Conservation (phyloP, 2,797 vertebrate species). For the Chanos chanos region DNA sequence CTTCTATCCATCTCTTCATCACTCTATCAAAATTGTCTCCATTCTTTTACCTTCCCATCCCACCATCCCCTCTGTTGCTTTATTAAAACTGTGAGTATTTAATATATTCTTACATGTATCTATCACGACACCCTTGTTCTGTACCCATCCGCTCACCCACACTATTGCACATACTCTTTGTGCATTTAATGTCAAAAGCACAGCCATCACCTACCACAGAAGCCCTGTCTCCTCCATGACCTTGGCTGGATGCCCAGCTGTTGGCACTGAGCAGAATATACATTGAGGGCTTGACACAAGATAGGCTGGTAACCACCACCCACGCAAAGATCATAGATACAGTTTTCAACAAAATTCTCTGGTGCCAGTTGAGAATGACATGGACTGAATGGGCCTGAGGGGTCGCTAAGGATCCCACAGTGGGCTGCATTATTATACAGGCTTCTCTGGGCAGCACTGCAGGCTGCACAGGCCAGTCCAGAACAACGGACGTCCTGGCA, state of each 20-base stretch:
- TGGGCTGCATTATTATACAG: constrained; percentile 36
- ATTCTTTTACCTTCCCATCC: no score
- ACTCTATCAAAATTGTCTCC: no score
- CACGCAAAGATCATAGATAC: constrained; percentile 61
- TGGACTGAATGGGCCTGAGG: constrained; percentile 58
- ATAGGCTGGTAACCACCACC: constrained; percentile 55
- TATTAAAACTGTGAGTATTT: no score
- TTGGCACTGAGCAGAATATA: constrained; percentile 63
- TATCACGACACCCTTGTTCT: no score
- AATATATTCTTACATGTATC: no score
- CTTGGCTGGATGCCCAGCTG: constrained; percentile 41
- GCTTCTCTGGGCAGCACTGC: constrained; percentile 18
- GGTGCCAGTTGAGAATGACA: constrained; percentile 43
- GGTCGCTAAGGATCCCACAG: constrained; percentile 56
- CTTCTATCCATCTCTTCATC: no score
- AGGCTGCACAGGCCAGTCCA: constrained; percentile 46
- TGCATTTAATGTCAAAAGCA: background rate
- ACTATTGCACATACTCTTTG: no score
- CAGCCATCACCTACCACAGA: constrained; percentile 60
- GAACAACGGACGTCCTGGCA: constrained; percentile 40
- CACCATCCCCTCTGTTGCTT: no score
- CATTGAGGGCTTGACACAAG: constrained; percentile 59
- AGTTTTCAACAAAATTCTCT: constrained; percentile 50
- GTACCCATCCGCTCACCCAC: no score
- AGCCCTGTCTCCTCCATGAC: constrained; percentile 55